Evolutionary conservation across 2,888 invertebrate species (phyloP), one percentile per base, ranked within the genome.

Genomic region (Eristalis arbustorum): DNA sequence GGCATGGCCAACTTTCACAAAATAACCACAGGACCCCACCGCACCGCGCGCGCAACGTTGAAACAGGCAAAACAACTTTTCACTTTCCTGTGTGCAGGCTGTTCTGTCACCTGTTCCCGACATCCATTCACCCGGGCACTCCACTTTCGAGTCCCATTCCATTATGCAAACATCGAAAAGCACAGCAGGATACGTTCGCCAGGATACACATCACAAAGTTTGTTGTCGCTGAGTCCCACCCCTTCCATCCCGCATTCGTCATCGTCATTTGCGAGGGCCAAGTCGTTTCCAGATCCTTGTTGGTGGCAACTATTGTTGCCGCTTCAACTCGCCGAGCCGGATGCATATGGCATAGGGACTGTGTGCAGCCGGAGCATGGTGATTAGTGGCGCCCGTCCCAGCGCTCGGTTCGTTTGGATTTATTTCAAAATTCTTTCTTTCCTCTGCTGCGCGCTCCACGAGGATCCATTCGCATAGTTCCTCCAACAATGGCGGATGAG

Each of bases 131-230:
- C 69, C 49, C 37, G 37, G 13, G 37, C 37, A 37, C 42, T 69
- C 37, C 18, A 31, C 59, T 34, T 62, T 31, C 1, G 37, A 66
- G 37, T 69, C 14, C 61, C 69, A 73, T 83, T 83, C 74, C 74
- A 80, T 75, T 80, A 80, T 80, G 80, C 62, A 75, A 75, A 72
- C 71, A 71, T 75, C 79, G 71, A 84, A 84, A 84, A 71, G 84
- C 79, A 84, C 74, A 84, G 80, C 79, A 79, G 84, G 84, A 79
- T 76, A 75, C 66, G 37, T 61, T 37, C 79, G 49, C 56, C 79
- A 59, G 75, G 84, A 84, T 67, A 75, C 66, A 72, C 66, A 72
- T 75, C 75, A 67, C 40, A 57, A 79, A 84, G 74, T 79, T 25
- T 25, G 25, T 14, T 71, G 40, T 79, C 71, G 18, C 75, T 57